A percentile compares a stretch with the other conserved stretches of the same genome.
These are phyloP conservation scores for Hemithea aestivaria DNA, from an alignment of 2,888 invertebrate species.

Conservation along the genomic window DNA sequence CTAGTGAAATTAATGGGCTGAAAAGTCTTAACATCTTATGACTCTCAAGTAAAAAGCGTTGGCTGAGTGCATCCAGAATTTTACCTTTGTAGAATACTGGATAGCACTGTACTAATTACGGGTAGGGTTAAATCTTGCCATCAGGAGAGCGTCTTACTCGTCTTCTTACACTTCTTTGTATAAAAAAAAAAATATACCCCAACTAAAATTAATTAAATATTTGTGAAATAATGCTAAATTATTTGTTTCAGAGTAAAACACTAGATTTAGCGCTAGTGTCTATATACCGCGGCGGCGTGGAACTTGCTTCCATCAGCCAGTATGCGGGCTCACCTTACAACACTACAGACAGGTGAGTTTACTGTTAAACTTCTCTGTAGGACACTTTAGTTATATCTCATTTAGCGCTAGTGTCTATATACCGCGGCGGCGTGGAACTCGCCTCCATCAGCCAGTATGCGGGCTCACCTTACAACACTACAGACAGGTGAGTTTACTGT, in stretches of 20 bases:
- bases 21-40: too few species aligned
- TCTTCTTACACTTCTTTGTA: too few species aligned
- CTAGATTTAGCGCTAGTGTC: constrained; percentile 79
- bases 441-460: constrained; percentile 74
- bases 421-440: constrained; percentile 74
- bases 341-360: constrained; percentile 76
- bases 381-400: too few species aligned
- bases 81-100: too few species aligned
- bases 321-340: constrained; percentile 77
- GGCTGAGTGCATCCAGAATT: too few species aligned
- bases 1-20: too few species aligned
- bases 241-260: constrained; percentile 73
- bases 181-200: too few species aligned
- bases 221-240: constrained; percentile 9
- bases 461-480: constrained; percentile 77
- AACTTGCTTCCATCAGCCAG: constrained; percentile 72
- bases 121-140: too few species aligned
- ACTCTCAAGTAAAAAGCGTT: too few species aligned
- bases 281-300: constrained; percentile 76
- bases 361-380: neutral
- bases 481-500: constrained; percentile 69
- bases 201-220: too few species aligned
- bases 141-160: too few species aligned
- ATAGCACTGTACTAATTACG: too few species aligned
- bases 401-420: constrained; percentile 79